These are phyloP conservation scores for Euleptes europaea DNA, from an alignment of 2,113 vertebrate species.

Conservation along the genomic window DNA sequence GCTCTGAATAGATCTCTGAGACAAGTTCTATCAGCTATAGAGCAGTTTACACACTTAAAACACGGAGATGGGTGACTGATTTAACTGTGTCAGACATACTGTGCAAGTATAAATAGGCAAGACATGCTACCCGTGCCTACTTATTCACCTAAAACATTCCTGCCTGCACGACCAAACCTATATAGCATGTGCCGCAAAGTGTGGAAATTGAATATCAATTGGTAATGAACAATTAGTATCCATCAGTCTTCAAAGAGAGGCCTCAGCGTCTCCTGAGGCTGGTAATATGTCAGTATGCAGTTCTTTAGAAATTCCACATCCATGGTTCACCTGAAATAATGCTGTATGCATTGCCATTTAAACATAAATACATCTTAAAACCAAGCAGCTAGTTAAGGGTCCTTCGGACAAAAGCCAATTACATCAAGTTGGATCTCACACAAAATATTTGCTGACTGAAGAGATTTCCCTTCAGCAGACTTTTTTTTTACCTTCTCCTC, in stretches of 20 bases:
- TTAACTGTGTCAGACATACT: background rate
- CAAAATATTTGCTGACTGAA: too few species aligned
- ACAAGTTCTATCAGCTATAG: background rate
- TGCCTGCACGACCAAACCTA: background rate
- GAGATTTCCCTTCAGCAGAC: too few species aligned
- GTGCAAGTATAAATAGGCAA: background rate
- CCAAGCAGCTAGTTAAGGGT: slow-evolving; percentile 15
- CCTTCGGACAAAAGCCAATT: background rate
- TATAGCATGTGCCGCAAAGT: background rate
- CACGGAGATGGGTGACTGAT: background rate
- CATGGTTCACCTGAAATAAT: slow-evolving; percentile 17
- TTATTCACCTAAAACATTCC: background rate
- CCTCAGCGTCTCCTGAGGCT: background rate
- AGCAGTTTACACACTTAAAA: background rate
- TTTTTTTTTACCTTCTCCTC: too few species aligned
- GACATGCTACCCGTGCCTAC: background rate
- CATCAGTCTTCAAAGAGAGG: background rate
- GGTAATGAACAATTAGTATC: background rate
- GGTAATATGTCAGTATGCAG: background rate
- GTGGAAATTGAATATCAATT: background rate
- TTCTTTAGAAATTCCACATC: slow-evolving; percentile 4
- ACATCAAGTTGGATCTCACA: background rate
- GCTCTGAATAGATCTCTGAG: background rate
- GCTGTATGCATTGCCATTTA: slow-evolving; percentile 9
- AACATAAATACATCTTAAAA: background rate